These are phyloP conservation scores for Latrodectus elegans DNA, from an alignment of 2,888 invertebrate genomes.

Conservation along the genomic window DNA sequence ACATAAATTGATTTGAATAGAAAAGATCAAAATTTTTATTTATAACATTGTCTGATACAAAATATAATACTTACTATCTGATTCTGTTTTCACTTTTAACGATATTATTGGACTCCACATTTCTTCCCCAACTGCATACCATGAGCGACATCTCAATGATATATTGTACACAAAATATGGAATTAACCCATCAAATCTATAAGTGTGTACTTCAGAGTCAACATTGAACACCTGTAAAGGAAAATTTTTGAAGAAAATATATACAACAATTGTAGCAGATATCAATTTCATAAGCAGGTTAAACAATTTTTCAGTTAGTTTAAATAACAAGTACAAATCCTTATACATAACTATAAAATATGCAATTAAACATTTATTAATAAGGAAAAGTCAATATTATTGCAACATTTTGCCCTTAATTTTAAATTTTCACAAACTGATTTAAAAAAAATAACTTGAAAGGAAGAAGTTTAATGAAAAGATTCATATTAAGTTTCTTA, in stretches of 20 bases:
- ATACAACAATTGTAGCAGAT: neutral
- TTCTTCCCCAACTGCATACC: constrained; percentile 40
- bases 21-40: too few relatives aligned
- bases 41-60: too few relatives aligned
- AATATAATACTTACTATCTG: constrained; percentile 65
- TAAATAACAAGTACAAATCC: too few relatives aligned
- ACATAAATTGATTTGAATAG: too few relatives aligned
- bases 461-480: too few relatives aligned
- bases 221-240: constrained; percentile 33
- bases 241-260: neutral
- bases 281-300: neutral
- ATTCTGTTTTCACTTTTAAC: constrained; percentile 28
- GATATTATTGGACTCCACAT: constrained; percentile 64
- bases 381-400: too few relatives aligned
- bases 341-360: too few relatives aligned
- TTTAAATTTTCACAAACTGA: too few relatives aligned
- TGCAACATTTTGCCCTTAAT: too few relatives aligned
- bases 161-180: constrained; percentile 61
- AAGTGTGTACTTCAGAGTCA: constrained; percentile 19
- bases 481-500: too few relatives aligned
- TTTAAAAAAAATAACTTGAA: too few relatives aligned
- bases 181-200: constrained; percentile 33
- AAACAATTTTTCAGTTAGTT: neutral
- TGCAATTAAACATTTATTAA: too few relatives aligned
- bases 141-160: constrained; percentile 60